Evolutionary conservation across 1,140 invertebrate genomes (phyloP).

Genomic region (Caerostris extrusa): DNA sequence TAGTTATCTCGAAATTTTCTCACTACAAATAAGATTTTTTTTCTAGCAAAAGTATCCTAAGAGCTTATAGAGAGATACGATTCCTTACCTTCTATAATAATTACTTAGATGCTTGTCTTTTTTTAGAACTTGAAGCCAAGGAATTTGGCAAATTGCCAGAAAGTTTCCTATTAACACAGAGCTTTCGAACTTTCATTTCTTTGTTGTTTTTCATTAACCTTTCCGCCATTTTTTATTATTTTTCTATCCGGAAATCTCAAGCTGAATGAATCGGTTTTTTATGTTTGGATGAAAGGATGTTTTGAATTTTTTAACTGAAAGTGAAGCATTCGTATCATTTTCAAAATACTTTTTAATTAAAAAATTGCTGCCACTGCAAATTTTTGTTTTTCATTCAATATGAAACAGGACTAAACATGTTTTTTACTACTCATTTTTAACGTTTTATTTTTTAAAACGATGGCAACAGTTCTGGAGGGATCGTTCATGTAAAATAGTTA

Average conservation of each 20-base stretch:
- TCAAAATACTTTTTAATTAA: no score
- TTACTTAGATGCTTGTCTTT: conserved; percentile 37
- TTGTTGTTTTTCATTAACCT: conserved; percentile 59
- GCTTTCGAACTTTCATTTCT: conserved; percentile 38
- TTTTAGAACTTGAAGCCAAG: conserved; percentile 24
- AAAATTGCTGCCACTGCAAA: no score
- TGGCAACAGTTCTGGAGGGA: no score
- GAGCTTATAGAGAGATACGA: conserved; percentile 33
- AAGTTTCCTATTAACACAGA: conserved; percentile 45
- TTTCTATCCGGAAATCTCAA: neutral
- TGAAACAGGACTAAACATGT: no score
- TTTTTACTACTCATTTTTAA: no score
- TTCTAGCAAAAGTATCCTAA: neutral
- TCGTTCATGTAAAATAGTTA: no score
- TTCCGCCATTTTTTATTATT: neutral
- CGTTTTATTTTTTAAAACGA: no score
- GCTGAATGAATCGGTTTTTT: neutral
- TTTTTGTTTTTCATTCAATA: no score
- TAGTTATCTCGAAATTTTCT: conserved; percentile 34
- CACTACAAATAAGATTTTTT: conserved; percentile 26
- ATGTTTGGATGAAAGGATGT: neutral
- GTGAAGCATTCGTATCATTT: neutral
- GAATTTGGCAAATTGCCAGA: conserved; percentile 41
- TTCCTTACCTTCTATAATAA: conserved; percentile 43
- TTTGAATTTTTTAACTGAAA: neutral